Conservation (phyloP, 2,888 invertebrate genomes). For the Xanthia togata region DNA sequence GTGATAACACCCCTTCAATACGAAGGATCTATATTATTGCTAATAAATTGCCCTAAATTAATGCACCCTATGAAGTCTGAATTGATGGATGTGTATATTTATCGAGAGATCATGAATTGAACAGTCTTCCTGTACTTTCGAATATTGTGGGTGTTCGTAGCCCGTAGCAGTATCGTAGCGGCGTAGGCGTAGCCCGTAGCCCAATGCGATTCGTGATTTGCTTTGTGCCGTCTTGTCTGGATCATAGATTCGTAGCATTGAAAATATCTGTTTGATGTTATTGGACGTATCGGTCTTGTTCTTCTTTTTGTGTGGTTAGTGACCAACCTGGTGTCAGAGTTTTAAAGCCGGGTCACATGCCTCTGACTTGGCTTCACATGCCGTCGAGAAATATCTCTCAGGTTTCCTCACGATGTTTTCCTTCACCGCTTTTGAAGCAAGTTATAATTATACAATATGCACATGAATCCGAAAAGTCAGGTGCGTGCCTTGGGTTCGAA, state of each 20-base stretch:
- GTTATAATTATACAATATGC: too few species aligned
- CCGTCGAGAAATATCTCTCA: too few species aligned
- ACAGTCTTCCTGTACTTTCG: slow-evolving; percentile 10
- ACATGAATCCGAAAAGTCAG: too few species aligned
- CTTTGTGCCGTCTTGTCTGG: slow-evolving; percentile 10
- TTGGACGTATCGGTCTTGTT: too few species aligned
- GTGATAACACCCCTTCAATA: slow-evolving; percentile 38
- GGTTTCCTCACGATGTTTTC: too few species aligned
- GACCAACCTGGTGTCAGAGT: too few species aligned
- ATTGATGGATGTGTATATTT: slow-evolving; percentile 14
- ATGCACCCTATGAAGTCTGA: slow-evolving; percentile 11
- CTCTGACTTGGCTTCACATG: too few species aligned
- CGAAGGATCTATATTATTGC: slow-evolving; percentile 43
- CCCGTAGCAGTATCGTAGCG: slow-evolving; percentile 47
- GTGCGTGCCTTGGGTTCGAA: too few species aligned
- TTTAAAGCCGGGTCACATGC: too few species aligned
- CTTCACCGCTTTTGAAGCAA: too few species aligned
- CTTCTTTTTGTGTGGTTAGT: too few species aligned
- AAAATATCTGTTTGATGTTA: slow-evolving; percentile 1
- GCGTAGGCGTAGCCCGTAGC: slow-evolving; percentile 30
- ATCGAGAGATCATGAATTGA: slow-evolving; percentile 26
- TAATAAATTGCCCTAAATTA: slow-evolving; percentile 39
- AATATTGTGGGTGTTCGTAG: slow-evolving; percentile 35
- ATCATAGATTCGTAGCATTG: slow-evolving; percentile 8
- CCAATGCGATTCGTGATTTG: slow-evolving; percentile 30